Conservation (phyloP, 2,113 vertebrate genomes). For the Hemiprocne comata region DNA sequence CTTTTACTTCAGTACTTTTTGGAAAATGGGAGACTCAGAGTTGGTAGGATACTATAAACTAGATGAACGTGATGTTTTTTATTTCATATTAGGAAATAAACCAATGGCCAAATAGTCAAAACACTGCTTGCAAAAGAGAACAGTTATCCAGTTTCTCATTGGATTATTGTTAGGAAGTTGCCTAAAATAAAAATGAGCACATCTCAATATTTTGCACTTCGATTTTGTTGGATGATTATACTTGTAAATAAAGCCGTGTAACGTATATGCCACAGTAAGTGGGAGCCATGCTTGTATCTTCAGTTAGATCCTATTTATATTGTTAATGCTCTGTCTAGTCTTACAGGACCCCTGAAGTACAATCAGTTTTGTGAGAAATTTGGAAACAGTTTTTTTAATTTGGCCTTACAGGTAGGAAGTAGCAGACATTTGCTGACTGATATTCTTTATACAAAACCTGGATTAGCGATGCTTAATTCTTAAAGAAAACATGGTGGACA, state of each 20-base stretch:
- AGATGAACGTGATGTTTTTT: not conserved
- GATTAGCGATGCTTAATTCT: not conserved
- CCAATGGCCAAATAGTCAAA: not conserved
- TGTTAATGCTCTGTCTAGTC: not conserved
- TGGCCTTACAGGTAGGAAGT: not conserved
- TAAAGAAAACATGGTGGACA: not conserved
- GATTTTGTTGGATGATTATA: not conserved
- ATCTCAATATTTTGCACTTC: not conserved
- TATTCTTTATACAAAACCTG: not conserved
- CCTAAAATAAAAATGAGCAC: not conserved
- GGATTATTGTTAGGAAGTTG: not conserved
- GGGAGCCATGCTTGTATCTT: not conserved
- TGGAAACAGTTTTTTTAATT: not conserved
- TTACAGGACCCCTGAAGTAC: not conserved
- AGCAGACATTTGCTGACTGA: not conserved
- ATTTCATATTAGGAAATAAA: not conserved
- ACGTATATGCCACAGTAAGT: not conserved
- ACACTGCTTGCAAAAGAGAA: not conserved
- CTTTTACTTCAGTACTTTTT: not conserved
- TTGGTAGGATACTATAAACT: not conserved
- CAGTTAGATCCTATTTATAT: not conserved
- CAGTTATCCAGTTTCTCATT: not conserved
- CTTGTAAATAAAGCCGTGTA: not conserved
- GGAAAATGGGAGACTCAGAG: not conserved
- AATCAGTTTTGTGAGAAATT: not conserved